phyloP scores from a whole-genome alignment of 2,113 vertebrate genomes.

The Rhinoderma darwinii region DNA sequence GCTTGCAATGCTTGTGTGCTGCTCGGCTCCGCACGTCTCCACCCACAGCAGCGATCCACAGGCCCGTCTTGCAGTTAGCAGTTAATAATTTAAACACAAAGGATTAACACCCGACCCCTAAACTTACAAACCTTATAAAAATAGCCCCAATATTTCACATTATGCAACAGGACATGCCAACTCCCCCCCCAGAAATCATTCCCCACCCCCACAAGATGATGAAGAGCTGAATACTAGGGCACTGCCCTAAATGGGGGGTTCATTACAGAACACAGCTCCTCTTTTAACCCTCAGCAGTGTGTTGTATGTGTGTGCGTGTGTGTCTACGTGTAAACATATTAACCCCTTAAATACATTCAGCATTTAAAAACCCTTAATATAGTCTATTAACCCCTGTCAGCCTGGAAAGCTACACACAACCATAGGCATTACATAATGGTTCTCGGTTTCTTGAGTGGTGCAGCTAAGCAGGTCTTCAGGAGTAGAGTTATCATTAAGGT shows the following conservation, averaged over 20 bases:
- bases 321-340: conserved; percentile 44
- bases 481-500: conserved; percentile 53
- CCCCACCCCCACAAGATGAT: conserved; percentile 23
- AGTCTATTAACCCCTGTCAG: conserved; percentile 32
- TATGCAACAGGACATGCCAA: conserved; percentile 59
- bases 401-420: conserved; percentile 19
- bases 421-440: conserved; percentile 16
- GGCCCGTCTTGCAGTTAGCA: conserved; percentile 55
- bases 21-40: conserved; percentile 19
- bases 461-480: conserved; percentile 41
- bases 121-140: conserved; percentile 60
- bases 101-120: conserved; percentile 45
- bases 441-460: conserved; percentile 8
- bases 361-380: conserved; percentile 48
- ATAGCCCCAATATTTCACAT: conserved; percentile 59
- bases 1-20: conserved; percentile 32
- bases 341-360: conserved; percentile 60
- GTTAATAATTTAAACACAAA: conserved; percentile 61
- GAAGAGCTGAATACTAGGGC: conserved; percentile 52
- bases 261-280: conserved; percentile 34
- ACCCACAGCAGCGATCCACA: conserved; percentile 26
- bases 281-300: conserved; percentile 38
- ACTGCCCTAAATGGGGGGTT: conserved; percentile 52
- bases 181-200: conserved; percentile 33
- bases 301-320: conserved; percentile 2